Evolutionary conservation across 1,140 invertebrate genomes (phyloP), one percentile per base, ranked within the genome.

Genomic region (Halyomorpha halys): DNA sequence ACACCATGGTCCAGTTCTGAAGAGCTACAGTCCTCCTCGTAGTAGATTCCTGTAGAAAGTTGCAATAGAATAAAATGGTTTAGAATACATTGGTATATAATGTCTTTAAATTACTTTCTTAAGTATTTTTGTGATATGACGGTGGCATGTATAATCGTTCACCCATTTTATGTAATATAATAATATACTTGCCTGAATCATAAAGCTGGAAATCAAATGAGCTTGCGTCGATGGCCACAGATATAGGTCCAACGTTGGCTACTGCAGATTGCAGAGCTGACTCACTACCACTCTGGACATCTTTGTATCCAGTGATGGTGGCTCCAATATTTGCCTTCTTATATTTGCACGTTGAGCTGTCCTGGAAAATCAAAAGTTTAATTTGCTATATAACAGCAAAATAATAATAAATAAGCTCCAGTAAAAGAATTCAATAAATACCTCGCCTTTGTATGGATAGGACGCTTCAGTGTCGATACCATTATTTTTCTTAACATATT

Each of bases 401-500:
- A 39, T 39, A 39, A 39, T 4, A 30, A 3, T 30, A 39, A 39
- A 39, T 39, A 39, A 30, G 3, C 27, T 30, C 3, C 3, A 30
- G 3, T 4, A 4, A 30, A 30, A 30, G 27, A 30, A 30, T n/a
- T 4, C 27, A 30, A 30, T 30, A 39, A 39, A 8, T 49, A 64
- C 59, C 21, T 9, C 15, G 14, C 14, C 51, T 30, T n/a, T 59
- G 0, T 97, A 97, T 0, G 91, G 89, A 74, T 97, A 96, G n/a
- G 81, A 82, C 30, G 81, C 77, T 77, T 98, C 96, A 6, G 94
- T 97, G 75, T 99, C 95, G 66, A 99, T 79, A 8, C 86, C 90
- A 11, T 81, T 78, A 72, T 98, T 98, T 51, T 88, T 84, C 74
- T 86, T 91, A 69, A 99, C 85, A 75, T 98, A 98, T 69, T 86